Evolutionary conservation across 2,888 invertebrate species (phyloP), one percentile per base, ranked within the genome.

Genomic region (Cremastinae sp.): DNA sequence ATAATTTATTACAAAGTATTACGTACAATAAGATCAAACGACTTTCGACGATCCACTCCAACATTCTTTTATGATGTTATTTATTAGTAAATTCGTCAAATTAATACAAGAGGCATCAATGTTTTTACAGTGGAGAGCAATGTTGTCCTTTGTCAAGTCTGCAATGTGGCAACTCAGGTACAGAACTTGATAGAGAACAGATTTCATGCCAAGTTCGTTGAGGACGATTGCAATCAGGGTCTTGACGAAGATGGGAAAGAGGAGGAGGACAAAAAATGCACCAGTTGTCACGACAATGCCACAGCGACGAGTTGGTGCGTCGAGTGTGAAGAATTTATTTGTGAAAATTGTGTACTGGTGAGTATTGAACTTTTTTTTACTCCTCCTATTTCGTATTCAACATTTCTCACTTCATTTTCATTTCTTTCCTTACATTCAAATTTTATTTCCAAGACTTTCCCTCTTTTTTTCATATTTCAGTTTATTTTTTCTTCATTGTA

Each of bases 301-400:
- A 92, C 93, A 14, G 97, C 97, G 73, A 94, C 96, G 70, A 95
- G 95, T 85, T 97, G 96, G 94, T 98, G 97, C 91, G 94, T 94
- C 9, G 96, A 97, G 88, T 98, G 97, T 90, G 93, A 95, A 0
- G 97, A 97, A 90, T 96, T 95, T 91, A 95, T 97, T 85, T 98
- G 97, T 91, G 95, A 96, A 88, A 96, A 93, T 90, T 97, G 97
- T 91, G 96, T 96, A 62, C 85, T 90, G 89, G 91, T 91, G 84
- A 86, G 81, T 53, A n/a, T 76, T n/a, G n/a, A n/a, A n/a, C n/a
- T n/a, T n/a, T n/a, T n/a, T n/a, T n/a, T n/a, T n/a, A n/a, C n/a
- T n/a, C n/a, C n/a, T n/a, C n/a, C n/a, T n/a, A n/a, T n/a, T n/a
- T n/a, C n/a, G n/a, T n/a, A n/a, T n/a, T n/a, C n/a, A n/a, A n/a